Conservation (phyloP, 2,888 invertebrate species). For the Pristionchus fissidentatus region DNA sequence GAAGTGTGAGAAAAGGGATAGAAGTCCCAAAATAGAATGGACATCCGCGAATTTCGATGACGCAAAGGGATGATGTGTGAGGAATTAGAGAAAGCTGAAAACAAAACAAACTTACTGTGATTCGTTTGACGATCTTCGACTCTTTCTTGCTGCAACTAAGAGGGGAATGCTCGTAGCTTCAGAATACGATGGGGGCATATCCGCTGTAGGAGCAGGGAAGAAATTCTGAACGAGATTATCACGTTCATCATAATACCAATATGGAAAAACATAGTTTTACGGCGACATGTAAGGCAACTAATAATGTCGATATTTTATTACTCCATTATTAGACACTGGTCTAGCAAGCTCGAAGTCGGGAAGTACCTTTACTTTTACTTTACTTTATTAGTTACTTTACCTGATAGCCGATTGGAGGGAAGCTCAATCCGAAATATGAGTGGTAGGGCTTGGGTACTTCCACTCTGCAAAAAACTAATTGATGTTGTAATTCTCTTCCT, state of each 20-base stretch:
- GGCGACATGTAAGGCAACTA: too few relatives aligned
- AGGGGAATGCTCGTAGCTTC: slow-evolving; percentile 43
- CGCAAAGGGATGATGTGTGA: background rate
- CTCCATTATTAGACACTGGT: too few relatives aligned
- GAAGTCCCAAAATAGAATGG: background rate
- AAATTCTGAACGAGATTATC: slow-evolving; percentile 5
- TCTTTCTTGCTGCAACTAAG: background rate
- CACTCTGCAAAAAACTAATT: slow-evolving; percentile 13
- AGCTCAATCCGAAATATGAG: slow-evolving; percentile 5
- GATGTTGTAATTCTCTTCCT: too few relatives aligned
- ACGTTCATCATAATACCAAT: background rate
- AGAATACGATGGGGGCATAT: slow-evolving; percentile 40
- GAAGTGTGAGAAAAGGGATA: background rate
- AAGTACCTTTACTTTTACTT: too few relatives aligned
- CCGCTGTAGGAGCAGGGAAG: slow-evolving; percentile 41
- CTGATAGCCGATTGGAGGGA: slow-evolving; percentile 28
- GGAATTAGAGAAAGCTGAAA: background rate
- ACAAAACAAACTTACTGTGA: background rate
- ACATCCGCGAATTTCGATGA: background rate
- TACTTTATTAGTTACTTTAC: too few relatives aligned
- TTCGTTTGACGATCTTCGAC: background rate
- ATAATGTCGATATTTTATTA: too few relatives aligned
- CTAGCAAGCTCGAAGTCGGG: too few relatives aligned
- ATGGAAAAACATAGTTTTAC: too few relatives aligned
- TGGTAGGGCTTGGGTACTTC: slow-evolving; percentile 25